These are phyloP conservation scores for Timema podura DNA, from an alignment of 2,888 invertebrate species.

Conservation along the genomic window DNA sequence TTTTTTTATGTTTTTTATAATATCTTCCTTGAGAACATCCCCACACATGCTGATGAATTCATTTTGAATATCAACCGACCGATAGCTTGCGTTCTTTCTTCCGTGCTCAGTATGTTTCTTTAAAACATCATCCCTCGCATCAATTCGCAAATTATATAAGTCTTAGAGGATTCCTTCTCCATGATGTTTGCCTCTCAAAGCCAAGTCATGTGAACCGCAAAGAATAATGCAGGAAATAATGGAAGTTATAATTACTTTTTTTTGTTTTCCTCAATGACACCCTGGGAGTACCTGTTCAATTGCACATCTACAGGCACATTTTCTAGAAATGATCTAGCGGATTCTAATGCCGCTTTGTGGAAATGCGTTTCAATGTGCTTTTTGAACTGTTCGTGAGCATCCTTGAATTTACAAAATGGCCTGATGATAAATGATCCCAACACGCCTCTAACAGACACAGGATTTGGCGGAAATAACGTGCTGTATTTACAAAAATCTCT, in stretches of 20 bases:
- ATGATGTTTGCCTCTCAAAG: slow-evolving; percentile 27
- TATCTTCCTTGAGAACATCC: slow-evolving; percentile 30
- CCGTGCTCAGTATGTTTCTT: slow-evolving; percentile 37
- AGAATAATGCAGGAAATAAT: slow-evolving; percentile 26
- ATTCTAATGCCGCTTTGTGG: slow-evolving; percentile 35
- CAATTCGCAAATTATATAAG: slow-evolving; percentile 34
- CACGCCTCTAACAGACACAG: slow-evolving; percentile 32
- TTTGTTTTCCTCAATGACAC: slow-evolving; percentile 30
- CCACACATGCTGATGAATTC: slow-evolving; percentile 38
- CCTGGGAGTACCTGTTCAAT: slow-evolving; percentile 27
- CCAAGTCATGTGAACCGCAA: slow-evolving; percentile 20
- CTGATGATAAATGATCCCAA: slow-evolving; percentile 36
- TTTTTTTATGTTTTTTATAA: slow-evolving; percentile 25
- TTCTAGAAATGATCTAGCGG: slow-evolving; percentile 36
- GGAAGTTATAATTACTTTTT: slow-evolving; percentile 34
- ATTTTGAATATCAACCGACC: slow-evolving; percentile 39
- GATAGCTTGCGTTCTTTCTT: slow-evolving; percentile 37
- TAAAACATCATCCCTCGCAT: slow-evolving; percentile 35
- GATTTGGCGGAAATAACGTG: slow-evolving; percentile 35
- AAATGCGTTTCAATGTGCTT: slow-evolving; percentile 33
- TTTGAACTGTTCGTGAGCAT: slow-evolving; percentile 35
- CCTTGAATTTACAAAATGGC: slow-evolving; percentile 35
- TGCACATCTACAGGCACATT: slow-evolving; percentile 32
- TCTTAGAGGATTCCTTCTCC: slow-evolving; percentile 34
- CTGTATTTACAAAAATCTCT: slow-evolving; percentile 36